phyloP scores from a whole-genome alignment of 2,113 vertebrate genomes.

The Triplophysa dalaica region DNA sequence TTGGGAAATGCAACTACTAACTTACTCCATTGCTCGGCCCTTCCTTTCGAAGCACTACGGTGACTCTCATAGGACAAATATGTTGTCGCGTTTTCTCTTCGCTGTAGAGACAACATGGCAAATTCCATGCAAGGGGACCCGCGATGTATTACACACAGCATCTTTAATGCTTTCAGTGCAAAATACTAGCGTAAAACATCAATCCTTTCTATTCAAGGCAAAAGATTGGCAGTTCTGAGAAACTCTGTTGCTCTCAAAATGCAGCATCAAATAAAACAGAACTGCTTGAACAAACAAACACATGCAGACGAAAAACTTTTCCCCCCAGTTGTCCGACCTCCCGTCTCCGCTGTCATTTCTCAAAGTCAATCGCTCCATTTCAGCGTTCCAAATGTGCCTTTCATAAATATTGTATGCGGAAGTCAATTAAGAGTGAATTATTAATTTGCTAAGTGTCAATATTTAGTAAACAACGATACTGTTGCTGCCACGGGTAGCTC shows the following conservation, averaged over 20 bases:
- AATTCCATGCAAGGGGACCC: too few relatives aligned
- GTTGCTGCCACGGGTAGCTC: constrained; percentile 22
- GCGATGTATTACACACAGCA: too few relatives aligned
- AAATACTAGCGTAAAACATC: not conserved
- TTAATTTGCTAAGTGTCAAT: constrained; percentile 62
- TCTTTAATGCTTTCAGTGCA: not conserved
- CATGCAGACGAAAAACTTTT: constrained; percentile 5
- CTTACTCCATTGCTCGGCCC: too few relatives aligned
- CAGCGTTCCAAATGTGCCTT: constrained; percentile 34
- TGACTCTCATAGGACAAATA: too few relatives aligned
- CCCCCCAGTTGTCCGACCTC: constrained; percentile 19
- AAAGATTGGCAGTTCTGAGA: not conserved
- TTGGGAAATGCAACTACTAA: too few relatives aligned
- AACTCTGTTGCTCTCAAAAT: not conserved
- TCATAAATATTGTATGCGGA: constrained; percentile 62
- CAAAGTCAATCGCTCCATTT: constrained; percentile 35
- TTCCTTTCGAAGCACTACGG: too few relatives aligned
- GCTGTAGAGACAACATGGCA: too few relatives aligned
- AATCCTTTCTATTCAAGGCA: not conserved
- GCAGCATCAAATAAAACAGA: constrained; percentile 3
- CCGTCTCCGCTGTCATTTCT: constrained; percentile 23
- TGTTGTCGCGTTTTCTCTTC: too few relatives aligned
- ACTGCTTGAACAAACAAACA: not conserved
- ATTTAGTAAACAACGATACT: constrained; percentile 62
- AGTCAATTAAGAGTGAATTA: constrained; percentile 62